These are phyloP conservation scores for Agriopis aurantiaria DNA, from an alignment of 2,888 invertebrate species.

Conservation along the genomic window DNA sequence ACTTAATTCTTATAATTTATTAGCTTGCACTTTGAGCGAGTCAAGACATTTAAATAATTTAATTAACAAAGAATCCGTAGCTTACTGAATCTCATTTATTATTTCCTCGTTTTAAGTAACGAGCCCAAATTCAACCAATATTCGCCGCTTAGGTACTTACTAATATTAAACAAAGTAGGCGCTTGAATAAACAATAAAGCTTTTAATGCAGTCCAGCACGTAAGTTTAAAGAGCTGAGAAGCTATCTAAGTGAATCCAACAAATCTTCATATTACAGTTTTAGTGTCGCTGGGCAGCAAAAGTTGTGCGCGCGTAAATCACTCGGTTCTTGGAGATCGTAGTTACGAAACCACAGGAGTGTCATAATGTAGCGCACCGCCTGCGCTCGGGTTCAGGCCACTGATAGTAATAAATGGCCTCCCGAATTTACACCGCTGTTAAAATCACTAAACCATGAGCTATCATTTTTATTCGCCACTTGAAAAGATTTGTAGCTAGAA, in stretches of 20 bases:
- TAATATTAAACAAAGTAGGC: slow-evolving; percentile 22
- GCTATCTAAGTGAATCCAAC: slow-evolving; percentile 50
- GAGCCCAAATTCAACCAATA: slow-evolving; percentile 49
- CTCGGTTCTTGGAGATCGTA: slow-evolving; percentile 63
- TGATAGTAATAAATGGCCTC: slow-evolving; percentile 70
- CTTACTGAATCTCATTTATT: slow-evolving; percentile 61
- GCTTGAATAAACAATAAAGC: slow-evolving; percentile 19
- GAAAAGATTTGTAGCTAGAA: slow-evolving; percentile 32
- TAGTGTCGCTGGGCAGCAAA: slow-evolving; percentile 57
- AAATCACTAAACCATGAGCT: slow-evolving; percentile 52
- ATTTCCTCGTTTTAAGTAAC: slow-evolving; percentile 53
- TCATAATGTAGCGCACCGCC: slow-evolving; percentile 60
- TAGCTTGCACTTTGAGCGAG: slow-evolving; percentile 67
- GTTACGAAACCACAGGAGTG: slow-evolving; percentile 69
- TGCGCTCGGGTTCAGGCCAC: slow-evolving; percentile 52
- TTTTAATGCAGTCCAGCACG: slow-evolving; percentile 8
- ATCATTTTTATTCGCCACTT: slow-evolving; percentile 31
- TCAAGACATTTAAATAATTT: slow-evolving; percentile 72
- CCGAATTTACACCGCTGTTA: slow-evolving; percentile 58
- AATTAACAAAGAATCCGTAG: slow-evolving; percentile 69
- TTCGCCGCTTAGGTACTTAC: slow-evolving; percentile 6
- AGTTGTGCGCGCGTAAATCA: slow-evolving; percentile 65
- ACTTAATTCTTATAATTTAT: slow-evolving; percentile 72
- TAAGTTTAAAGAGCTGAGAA: slow-evolving; percentile 26
- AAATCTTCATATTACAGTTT: slow-evolving; percentile 62